These are phyloP conservation scores for Eleginops maclovinus DNA, from an alignment of 2,113 vertebrate genomes.

Conservation along the genomic window DNA sequence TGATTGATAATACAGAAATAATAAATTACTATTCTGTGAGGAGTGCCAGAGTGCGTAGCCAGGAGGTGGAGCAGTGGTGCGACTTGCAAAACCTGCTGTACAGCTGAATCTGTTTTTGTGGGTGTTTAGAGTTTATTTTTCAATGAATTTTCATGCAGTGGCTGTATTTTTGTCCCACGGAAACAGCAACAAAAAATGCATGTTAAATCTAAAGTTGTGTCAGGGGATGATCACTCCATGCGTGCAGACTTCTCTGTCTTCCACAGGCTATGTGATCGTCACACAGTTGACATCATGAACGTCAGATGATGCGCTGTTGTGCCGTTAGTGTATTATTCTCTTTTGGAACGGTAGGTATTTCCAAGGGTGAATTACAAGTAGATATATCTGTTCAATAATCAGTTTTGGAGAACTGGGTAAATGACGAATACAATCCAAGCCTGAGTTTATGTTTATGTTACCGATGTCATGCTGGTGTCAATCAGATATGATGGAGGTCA, in stretches of 20 bases:
- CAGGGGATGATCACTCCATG: neutral
- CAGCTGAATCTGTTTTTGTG: neutral
- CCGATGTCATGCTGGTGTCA: neutral
- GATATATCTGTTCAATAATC: too few species aligned
- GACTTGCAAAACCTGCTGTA: neutral
- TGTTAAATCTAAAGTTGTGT: neutral
- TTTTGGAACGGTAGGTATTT: neutral
- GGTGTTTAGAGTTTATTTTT: neutral
- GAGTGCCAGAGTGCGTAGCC: neutral
- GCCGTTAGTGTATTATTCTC: neutral
- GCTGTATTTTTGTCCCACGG: neutral
- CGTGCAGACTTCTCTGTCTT: slow-evolving; percentile 6
- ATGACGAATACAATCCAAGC: neutral
- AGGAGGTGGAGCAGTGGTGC: slow-evolving; percentile 49
- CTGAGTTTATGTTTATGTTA: too few species aligned
- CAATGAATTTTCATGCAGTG: neutral
- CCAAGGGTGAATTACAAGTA: neutral
- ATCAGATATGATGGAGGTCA: too few species aligned
- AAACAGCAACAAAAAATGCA: slow-evolving; percentile 6
- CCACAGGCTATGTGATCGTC: slow-evolving; percentile 6
- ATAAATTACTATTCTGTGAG: neutral
- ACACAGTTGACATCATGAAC: slow-evolving; percentile 4
- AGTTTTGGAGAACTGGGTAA: neutral
- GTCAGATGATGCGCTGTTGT: slow-evolving; percentile 16
- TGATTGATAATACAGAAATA: neutral